These are phyloP conservation scores for Scytalopus superciliaris DNA, from an alignment of 2,113 vertebrate species.

Conservation along the genomic window DNA sequence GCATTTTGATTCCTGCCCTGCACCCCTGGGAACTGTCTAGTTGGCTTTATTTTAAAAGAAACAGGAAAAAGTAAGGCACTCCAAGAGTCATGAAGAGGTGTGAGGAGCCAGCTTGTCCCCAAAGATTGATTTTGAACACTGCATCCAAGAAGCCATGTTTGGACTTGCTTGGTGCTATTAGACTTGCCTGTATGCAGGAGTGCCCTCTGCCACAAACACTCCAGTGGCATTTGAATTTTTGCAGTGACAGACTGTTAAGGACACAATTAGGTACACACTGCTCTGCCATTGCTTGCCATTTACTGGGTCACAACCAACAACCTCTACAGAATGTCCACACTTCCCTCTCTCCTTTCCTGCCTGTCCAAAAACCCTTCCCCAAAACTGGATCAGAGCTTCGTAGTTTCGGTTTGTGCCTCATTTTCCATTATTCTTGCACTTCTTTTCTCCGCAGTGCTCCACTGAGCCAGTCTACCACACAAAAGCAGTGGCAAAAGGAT, in stretches of 20 bases:
- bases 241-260: neutral
- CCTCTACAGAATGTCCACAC: neutral
- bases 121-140: neutral
- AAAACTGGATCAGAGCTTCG: neutral
- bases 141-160: neutral
- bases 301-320: neutral
- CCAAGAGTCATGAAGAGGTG: neutral
- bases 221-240: neutral
- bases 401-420: neutral
- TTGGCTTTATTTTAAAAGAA: constrained; percentile 29
- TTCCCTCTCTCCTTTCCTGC: neutral
- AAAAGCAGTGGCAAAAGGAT: neutral
- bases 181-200: neutral
- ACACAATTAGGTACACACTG: neutral
- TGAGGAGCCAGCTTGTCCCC: constrained; percentile 26
- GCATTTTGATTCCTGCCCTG: constrained; percentile 21
- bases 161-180: neutral
- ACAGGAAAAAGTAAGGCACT: neutral
- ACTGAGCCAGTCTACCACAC: neutral
- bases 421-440: neutral
- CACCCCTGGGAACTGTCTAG: neutral
- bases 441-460: neutral
- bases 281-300: neutral
- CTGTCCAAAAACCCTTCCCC: neutral
- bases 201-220: neutral